Base-by-base conservation (phyloP, 2,797 vertebrate species). In the Bovichtus variegatus region DNA sequence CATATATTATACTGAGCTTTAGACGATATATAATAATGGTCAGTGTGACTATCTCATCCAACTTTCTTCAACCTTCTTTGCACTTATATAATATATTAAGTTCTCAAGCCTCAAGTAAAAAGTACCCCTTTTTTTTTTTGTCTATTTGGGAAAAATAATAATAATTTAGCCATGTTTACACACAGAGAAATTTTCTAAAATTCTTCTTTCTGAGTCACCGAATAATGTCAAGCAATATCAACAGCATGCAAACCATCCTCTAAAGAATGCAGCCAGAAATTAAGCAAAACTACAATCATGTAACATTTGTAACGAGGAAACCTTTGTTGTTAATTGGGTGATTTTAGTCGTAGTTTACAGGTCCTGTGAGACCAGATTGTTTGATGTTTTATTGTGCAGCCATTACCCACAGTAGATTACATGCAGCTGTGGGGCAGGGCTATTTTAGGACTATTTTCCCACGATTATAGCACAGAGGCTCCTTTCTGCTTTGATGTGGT, bases 381-480 rank as follows among this genome's bases (percentile, higher is more conserved):
- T 88, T 90, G 87, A 91, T 84, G 92, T 91, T 88, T 83, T 87
- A 82, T 73, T 78, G 76, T 55, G 63, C 70, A 71, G 87, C 82
- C 50, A 76, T 83, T 82, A 80, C 73, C 62, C 86, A 29, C 46
- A 57, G 61, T 18, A 83, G 83, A 93, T 94, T 88, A 88, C 84
- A 90, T 61, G 68, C 92, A 91, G 90, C 86, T 91, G 89, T 80
- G 58, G 44, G 38, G 80, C 27, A 0, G 36, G 23, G 69, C 82
- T 93, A 90, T 92, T 95, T 89, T 90, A 70, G 82, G 87, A 70
- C 16, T 10, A 71, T 86, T 88, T 92, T 88, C 91, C 89, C 89
- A 91, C 84, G 70, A 86, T 90, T 91, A 85, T 76, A 91, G 74
- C 53, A 19, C 59, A 84, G 53, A 81, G 75, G 64, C 81, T 82